These are phyloP conservation scores for Acanthiza pusilla DNA, from an alignment of 2,797 vertebrate genomes.

Conservation along the genomic window DNA sequence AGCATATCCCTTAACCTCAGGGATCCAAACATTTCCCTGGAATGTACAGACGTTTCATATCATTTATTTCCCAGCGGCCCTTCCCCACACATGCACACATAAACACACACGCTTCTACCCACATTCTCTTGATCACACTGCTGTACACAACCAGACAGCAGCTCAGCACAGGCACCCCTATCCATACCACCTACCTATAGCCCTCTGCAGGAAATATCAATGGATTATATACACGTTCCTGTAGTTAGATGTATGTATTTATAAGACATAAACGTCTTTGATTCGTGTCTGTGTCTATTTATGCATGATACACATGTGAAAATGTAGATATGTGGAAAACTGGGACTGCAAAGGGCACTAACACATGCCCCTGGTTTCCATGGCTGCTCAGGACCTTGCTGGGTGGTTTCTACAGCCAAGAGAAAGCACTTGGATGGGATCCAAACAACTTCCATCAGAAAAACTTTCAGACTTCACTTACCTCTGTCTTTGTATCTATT, in stretches of 20 bases:
- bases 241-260: fast-evolving
- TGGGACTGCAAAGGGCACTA: neutral
- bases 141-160: neutral
- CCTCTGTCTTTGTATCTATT: neutral
- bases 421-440: neutral
- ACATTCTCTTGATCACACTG: neutral
- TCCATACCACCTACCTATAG: neutral
- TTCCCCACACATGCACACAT: neutral
- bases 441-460: neutral
- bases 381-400: neutral
- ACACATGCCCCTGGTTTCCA: neutral
- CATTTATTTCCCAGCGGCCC: constrained; percentile 42
- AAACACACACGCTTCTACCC: constrained; percentile 20
- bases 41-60: constrained; percentile 60
- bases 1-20: constrained; percentile 59
- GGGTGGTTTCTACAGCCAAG: neutral
- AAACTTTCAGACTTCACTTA: neutral
- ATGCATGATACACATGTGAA: neutral
- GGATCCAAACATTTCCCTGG: constrained; percentile 53
- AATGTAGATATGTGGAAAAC: neutral
- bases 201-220: neutral
- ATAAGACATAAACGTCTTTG: neutral
- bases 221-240: neutral
- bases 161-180: neutral
- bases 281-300: neutral